These are phyloP conservation scores for Syrmaticus mikado DNA, from an alignment of 2,113 vertebrate genomes.

Conservation along the genomic window DNA sequence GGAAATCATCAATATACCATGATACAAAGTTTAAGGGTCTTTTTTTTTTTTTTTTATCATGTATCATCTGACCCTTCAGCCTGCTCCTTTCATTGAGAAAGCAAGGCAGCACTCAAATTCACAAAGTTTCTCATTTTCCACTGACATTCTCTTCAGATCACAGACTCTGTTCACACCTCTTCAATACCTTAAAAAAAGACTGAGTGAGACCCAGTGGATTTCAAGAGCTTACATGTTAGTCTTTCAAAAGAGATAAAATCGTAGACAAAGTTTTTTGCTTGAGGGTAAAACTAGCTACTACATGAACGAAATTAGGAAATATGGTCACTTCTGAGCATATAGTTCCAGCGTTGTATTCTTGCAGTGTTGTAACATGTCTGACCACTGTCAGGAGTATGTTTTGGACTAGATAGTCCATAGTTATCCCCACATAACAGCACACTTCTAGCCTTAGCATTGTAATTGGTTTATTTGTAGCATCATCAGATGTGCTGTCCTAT, in stretches of 20 bases:
- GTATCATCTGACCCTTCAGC: conserved; percentile 13
- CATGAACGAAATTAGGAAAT: neutral
- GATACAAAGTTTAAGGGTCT: neutral
- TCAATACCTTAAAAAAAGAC: conserved; percentile 14
- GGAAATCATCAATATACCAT: conserved; percentile 25
- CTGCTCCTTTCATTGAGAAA: neutral
- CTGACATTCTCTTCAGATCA: neutral
- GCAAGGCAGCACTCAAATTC: neutral
- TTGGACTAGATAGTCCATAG: neutral
- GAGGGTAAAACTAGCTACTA: neutral
- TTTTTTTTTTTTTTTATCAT: neutral
- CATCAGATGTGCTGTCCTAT: neutral
- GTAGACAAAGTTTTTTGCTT: conserved; percentile 1
- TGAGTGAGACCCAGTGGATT: neutral
- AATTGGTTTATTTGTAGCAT: neutral
- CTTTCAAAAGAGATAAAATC: neutral
- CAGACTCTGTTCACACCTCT: neutral
- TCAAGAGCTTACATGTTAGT: neutral
- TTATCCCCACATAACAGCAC: neutral
- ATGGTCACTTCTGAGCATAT: neutral
- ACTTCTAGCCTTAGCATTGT: neutral
- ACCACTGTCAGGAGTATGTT: neutral
- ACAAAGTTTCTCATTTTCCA: conserved; percentile 9
- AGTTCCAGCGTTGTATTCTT: neutral
- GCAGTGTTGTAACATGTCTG: neutral